Percentiles rank a stretch among this genome's conserved stretches.
phyloP scores from a whole-genome alignment of 2,797 vertebrate genomes.

The Leptatherina wallacei region DNA sequence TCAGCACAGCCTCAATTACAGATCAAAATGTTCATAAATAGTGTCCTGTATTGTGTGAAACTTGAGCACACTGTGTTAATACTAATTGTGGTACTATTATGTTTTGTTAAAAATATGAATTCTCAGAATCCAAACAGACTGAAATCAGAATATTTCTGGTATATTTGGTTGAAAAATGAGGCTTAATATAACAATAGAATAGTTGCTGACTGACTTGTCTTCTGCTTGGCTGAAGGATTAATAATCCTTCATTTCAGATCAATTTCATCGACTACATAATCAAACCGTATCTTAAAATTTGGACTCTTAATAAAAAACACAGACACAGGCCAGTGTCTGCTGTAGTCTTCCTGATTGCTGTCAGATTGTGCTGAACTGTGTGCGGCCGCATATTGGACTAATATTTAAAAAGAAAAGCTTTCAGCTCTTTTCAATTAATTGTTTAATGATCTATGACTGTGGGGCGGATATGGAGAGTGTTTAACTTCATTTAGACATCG shows the following conservation, averaged over 20 bases:
- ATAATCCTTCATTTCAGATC: background rate
- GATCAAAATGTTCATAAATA: conserved; percentile 39
- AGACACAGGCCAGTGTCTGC: background rate
- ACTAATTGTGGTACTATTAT: background rate
- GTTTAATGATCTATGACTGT: conserved; percentile 27
- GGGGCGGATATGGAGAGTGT: conserved; percentile 7
- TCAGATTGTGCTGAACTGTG: conserved; percentile 21
- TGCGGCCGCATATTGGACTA: conserved; percentile 10
- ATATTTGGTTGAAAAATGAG: background rate
- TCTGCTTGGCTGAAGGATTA: background rate
- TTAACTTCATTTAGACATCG: conserved; percentile 26
- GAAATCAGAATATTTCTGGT: background rate
- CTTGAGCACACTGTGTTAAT: background rate
- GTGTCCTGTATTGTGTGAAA: conserved; percentile 3
- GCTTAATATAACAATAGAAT: background rate
- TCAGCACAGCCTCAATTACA: conserved; percentile 23
- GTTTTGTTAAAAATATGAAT: background rate
- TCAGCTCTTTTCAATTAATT: conserved; percentile 35
- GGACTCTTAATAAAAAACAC: conserved; percentile 7
- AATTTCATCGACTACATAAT: background rate
- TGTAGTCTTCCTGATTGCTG: conserved; percentile 27
- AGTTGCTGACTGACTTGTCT: background rate
- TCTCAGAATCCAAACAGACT: background rate
- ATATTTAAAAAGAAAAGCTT: conserved; percentile 30
- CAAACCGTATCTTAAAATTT: background rate